A percentile compares a stretch with the other conserved stretches of the same genome.
These are phyloP conservation scores for Cheilosia urbana DNA, from an alignment of 2,888 invertebrate species.

Conservation along the genomic window DNA sequence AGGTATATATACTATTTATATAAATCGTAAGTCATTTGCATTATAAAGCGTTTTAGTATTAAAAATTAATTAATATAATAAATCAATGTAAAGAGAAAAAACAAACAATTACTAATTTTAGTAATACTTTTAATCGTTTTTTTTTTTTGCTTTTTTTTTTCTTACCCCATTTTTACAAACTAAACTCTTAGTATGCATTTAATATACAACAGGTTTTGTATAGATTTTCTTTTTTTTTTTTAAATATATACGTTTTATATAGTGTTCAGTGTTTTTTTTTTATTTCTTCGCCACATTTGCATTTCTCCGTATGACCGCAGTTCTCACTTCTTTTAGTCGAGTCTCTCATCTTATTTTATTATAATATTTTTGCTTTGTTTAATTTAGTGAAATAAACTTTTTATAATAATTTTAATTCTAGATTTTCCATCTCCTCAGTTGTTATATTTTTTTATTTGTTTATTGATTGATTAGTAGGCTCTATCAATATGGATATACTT, in stretches of 20 bases:
- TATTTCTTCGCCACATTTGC: conserved; percentile 33
- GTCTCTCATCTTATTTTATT: conserved; percentile 37
- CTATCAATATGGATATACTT: conserved; percentile 39
- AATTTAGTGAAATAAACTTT: conserved; percentile 53
- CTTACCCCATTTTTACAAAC: conserved; percentile 18
- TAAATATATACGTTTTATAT: conserved; percentile 44
- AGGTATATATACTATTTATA: conserved; percentile 47
- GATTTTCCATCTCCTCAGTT: conserved; percentile 20
- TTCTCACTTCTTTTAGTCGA: conserved; percentile 43
- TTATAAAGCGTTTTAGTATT: conserved; percentile 72
- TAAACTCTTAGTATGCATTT: conserved; percentile 45
- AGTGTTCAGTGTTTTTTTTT: conserved; percentile 47
- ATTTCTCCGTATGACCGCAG: conserved; percentile 25
- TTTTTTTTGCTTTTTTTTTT: neutral
- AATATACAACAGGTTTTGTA: conserved; percentile 52
- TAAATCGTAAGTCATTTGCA: conserved; percentile 72
- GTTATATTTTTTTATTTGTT: conserved; percentile 7
- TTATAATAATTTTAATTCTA: conserved; percentile 29
- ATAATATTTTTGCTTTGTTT: conserved; percentile 23
- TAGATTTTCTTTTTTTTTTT: conserved; percentile 37
- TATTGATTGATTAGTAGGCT: conserved; percentile 62
- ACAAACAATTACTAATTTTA: conserved; percentile 57
- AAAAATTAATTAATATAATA: conserved; percentile 61
- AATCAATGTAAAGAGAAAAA: conserved; percentile 48
- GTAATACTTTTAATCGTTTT: conserved; percentile 61